Evolutionary conservation across 1,140 invertebrate species (phyloP), one percentile per base, ranked within the genome.

Genomic region (Lepidurus packardi): DNA sequence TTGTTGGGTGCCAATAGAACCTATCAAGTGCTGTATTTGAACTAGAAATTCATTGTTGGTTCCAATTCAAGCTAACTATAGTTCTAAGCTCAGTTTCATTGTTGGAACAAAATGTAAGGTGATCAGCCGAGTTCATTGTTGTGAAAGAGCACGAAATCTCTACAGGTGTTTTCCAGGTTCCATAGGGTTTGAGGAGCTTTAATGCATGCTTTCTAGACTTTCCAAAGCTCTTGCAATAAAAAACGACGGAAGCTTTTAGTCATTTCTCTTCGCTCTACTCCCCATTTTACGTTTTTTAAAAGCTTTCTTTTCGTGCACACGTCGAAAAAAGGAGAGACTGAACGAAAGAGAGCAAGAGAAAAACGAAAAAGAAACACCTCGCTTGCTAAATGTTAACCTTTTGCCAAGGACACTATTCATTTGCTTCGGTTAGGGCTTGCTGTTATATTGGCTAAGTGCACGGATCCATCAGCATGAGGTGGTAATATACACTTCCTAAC

Each of bases 321-420:
- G 16, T n/a, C 53, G 53, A 65, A 65, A 65, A 65, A 21, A 65
- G n/a, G 6, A 65, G 16, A 65, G 8, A 25, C 25, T 25, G 25
- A 25, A 25, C 25, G 25, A 25, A 25, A 25, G 25, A 1, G 34
- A 34, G 3, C 34, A 34, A 4, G 34, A 34, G 3, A 34, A 4
- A 34, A 34, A 2, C 3, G 0, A 34, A 34, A 34, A 34, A 34
- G 34, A 34, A 34, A 13, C 21, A 65, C 8, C 53, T 9, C 53
- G 53, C 53, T 65, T 65, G 53, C 53, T 65, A 65, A 65, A 65
- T 65, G 53, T 21, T 65, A 65, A 65, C 53, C 53, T 65, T 65
- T 65, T 21, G 16, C 53, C 16, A 2, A n/a, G 53, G 13, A n/a
- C 13, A 1, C 13, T 16, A 65, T 65, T 65, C 53, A 65, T 65